Evolutionary conservation across 2,888 invertebrate genomes (phyloP), one percentile per base, ranked within the genome.

Genomic region (Morpho helenor): DNA sequence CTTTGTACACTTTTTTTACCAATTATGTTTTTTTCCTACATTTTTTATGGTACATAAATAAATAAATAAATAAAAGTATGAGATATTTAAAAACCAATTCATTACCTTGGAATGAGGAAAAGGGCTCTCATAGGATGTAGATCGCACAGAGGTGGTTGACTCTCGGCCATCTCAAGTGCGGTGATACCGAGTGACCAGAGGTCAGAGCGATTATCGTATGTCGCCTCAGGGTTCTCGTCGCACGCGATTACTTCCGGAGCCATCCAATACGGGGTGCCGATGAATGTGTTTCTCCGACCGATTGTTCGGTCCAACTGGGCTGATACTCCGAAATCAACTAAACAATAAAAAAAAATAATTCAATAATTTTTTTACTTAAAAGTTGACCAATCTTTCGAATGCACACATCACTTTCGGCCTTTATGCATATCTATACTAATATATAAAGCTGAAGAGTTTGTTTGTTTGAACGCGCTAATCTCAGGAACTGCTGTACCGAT

Each of bases 221-320:
- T 99, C 61, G 99, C 99, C 82, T 99, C 99, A 51, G 99, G 98
- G 91, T 99, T 99, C 89, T 99, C 99, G 90, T 99, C 99, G 88
- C 99, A 99, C 58, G 99, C 99, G 77, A 99, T 99, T 51, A 99
- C 99, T 92, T 99, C 99, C 3, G 99, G 99, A 46, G 99, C 99
- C 99, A 99, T 99, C 98, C 98, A 98, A 82, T 98, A 98, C 7
- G 97, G 98, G 16, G 98, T 98, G 67, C 99, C 99, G 75, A 99
- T 99, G 82, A 99, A 99, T 49, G 99, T 99, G 89, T 99, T 99
- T 77, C 99, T 93, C 73, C 99, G 93, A 63, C 99, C 99, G 85
- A 99, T 99, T 68, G 99, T 99, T 77, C 99, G 94, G 91, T 99
- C 99, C 80, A 99, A 91, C 90, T 99, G 99, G 67, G 99, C 99